phyloP scores from a whole-genome alignment of 1,140 invertebrate genomes.

The Drosophila arawakana region DNA sequence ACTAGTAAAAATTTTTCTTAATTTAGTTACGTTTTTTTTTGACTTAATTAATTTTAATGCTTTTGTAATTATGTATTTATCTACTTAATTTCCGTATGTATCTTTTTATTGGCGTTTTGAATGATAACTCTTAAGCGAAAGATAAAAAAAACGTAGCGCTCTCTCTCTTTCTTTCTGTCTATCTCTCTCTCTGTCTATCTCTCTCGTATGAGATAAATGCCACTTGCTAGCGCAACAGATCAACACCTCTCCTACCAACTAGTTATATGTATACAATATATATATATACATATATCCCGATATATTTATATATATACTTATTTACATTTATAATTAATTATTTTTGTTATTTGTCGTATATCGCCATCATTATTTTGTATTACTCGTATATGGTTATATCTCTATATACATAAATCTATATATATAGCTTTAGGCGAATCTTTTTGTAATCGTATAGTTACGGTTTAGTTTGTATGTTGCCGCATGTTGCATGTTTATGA shows the following conservation, averaged over 20 bases:
- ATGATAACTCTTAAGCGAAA: conserved; percentile 60
- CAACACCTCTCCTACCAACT: conserved; percentile 83
- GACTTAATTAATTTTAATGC: conserved; percentile 42
- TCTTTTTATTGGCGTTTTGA: conserved; percentile 58
- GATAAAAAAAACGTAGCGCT: conserved; percentile 20
- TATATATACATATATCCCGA: conserved; percentile 33
- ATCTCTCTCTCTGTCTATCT: no score
- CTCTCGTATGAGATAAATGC: conserved; percentile 51
- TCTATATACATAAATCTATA: conserved; percentile 22
- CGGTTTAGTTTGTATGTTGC: conserved; percentile 60
- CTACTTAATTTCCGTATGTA: conserved; percentile 55
- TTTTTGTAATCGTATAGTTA: conserved; percentile 41
- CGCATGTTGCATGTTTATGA: conserved; percentile 77
- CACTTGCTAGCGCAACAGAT: conserved; percentile 80
- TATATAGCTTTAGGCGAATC: conserved; percentile 58
- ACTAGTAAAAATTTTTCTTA: conserved; percentile 1
- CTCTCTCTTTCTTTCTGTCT: no score
- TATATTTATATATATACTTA: conserved; percentile 43
- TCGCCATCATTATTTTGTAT: conserved; percentile 56
- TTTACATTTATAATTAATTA: conserved; percentile 46
- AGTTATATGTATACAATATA: conserved; percentile 32
- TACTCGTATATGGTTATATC: conserved; percentile 33
- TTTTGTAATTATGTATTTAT: conserved; percentile 62
- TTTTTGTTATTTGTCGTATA: conserved; percentile 69
- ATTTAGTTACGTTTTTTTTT: conserved; percentile 19